Evolutionary conservation across 2,113 vertebrate species (phyloP).

Genomic region (Alectura lathami): DNA sequence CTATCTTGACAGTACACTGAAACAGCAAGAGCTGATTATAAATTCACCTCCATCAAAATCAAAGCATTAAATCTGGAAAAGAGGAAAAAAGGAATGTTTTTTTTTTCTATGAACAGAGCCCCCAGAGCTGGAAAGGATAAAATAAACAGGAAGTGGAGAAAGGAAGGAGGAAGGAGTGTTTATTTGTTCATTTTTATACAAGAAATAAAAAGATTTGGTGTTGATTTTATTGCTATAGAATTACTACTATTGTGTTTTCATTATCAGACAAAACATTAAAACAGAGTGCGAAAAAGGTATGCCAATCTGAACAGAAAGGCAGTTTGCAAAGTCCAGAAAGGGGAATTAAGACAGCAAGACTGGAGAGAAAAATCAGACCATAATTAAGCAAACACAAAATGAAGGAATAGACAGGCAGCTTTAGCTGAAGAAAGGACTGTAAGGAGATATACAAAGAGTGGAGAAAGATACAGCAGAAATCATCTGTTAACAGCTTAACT

Average conservation of each 20-base stretch:
- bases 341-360: not conserved
- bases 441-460: not conserved
- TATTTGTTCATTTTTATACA: not conserved
- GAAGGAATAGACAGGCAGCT: not conserved
- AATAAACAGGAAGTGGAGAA: not conserved
- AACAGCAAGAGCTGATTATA: not conserved
- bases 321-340: not conserved
- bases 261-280: not conserved
- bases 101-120: not conserved
- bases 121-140: not conserved
- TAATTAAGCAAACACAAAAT: not conserved
- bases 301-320: not conserved
- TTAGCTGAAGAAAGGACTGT: not conserved
- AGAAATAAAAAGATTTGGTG: not conserved
- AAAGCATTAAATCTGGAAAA: not conserved
- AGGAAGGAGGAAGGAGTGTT: not conserved
- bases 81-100: not conserved
- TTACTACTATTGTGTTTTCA: not conserved
- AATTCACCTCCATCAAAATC: not conserved
- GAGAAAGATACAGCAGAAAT: not conserved
- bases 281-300: not conserved
- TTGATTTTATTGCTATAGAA: not conserved
- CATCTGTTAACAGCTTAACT: not conserved
- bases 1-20: not conserved
- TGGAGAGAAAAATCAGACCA: not conserved